Evolutionary conservation across 2,797 vertebrate species (phyloP).

Genomic region (Etheostoma perlongum): DNA sequence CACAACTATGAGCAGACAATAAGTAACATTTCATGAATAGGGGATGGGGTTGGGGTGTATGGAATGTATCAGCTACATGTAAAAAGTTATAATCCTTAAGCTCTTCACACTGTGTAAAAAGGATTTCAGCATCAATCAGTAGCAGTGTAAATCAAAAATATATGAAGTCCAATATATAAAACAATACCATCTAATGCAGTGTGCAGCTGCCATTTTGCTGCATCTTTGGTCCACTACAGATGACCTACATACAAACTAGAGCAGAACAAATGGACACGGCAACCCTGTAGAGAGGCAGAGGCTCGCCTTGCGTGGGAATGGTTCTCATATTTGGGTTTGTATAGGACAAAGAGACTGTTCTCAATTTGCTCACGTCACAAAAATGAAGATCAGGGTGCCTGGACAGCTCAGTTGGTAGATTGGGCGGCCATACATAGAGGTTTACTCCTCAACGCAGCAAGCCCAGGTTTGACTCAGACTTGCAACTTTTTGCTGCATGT

Average conservation of each 20-base stretch:
- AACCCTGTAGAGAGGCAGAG: slow-evolving; percentile 58
- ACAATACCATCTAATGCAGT: slow-evolving; percentile 17
- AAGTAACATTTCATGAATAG: neutral
- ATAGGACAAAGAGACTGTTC: slow-evolving; percentile 80
- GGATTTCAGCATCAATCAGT: neutral
- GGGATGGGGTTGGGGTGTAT: neutral
- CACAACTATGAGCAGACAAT: neutral
- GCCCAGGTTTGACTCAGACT: no score
- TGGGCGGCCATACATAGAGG: no score
- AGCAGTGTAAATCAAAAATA: slow-evolving; percentile 9
- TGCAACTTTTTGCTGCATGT: no score
- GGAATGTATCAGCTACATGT: neutral
- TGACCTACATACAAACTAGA: slow-evolving; percentile 82
- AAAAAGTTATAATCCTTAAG: neutral
- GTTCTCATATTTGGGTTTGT: slow-evolving; percentile 81
- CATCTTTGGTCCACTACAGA: slow-evolving; percentile 63
- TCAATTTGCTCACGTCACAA: slow-evolving; percentile 81
- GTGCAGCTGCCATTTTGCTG: slow-evolving; percentile 47
- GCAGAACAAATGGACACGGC: slow-evolving; percentile 78
- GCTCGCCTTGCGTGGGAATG: slow-evolving; percentile 80
- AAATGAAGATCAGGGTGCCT: no score
- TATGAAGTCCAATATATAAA: slow-evolving; percentile 13
- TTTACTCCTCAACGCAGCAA: no score
- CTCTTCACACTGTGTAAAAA: neutral
- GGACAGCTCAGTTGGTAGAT: no score